A percentile compares a stretch with the other conserved stretches of the same genome.
These are phyloP conservation scores for Linyphia triangularis DNA, from an alignment of 2,888 invertebrate species.

Conservation along the genomic window DNA sequence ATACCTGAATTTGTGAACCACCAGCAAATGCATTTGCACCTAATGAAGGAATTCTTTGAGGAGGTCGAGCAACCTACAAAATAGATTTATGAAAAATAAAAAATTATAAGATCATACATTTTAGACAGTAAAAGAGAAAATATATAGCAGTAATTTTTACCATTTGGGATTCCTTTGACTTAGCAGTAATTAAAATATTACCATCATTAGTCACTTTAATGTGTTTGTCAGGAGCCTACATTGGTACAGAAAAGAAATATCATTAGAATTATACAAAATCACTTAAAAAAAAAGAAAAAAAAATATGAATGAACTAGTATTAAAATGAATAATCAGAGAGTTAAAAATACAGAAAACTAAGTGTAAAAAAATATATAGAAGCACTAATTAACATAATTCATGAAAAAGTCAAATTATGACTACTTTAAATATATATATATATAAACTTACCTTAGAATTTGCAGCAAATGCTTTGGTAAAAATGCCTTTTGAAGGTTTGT, in stretches of 20 bases:
- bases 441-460: background rate
- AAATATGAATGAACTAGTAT: too few relatives aligned
- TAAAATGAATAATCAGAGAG: too few relatives aligned
- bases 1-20: background rate
- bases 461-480: background rate
- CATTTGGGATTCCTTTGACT: slow-evolving; percentile 4
- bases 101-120: background rate
- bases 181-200: slow-evolving; percentile 44
- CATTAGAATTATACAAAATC: too few relatives aligned
- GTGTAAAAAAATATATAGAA: too few relatives aligned
- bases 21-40: background rate
- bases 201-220: slow-evolving; percentile 48
- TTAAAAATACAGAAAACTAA: too few relatives aligned
- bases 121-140: background rate
- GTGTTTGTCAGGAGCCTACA: slow-evolving; percentile 46
- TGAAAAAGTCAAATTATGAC: too few relatives aligned
- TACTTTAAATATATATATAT: too few relatives aligned
- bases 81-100: background rate
- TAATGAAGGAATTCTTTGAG: background rate
- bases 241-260: too few relatives aligned
- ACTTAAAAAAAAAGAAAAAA: too few relatives aligned
- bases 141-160: slow-evolving; percentile 1
- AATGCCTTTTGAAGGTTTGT: background rate
- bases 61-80: background rate
- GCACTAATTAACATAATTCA: too few relatives aligned